Conservation (phyloP, 2,797 vertebrate species). For the Choloepus didactylus region DNA sequence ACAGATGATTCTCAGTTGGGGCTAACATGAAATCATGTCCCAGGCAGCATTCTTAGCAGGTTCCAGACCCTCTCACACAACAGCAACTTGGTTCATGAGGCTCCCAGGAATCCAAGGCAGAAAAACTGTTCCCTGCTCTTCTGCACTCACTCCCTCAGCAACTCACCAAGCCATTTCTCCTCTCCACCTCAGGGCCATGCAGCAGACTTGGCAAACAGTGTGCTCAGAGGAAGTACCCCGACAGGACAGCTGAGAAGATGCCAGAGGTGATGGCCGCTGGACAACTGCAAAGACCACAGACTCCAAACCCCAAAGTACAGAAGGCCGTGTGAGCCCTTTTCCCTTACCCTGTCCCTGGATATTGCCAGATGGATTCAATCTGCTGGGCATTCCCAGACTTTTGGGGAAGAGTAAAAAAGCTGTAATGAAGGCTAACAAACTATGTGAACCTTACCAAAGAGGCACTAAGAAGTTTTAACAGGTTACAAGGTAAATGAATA, state of each 20-base stretch:
- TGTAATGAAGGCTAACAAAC: background rate
- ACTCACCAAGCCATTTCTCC: background rate
- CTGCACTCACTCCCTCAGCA: background rate
- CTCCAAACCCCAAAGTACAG: background rate
- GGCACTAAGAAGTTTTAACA: background rate
- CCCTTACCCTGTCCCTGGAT: background rate
- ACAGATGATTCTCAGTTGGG: background rate
- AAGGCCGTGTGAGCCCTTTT: background rate
- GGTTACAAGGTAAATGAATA: background rate
- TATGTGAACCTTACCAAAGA: background rate
- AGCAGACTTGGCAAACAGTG: background rate
- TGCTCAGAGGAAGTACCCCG: background rate
- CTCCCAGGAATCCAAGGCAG: background rate
- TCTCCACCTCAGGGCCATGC: background rate
- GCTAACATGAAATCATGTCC: background rate
- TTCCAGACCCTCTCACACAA: background rate
- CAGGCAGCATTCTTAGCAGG: background rate
- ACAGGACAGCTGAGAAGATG: rapidly evolving
- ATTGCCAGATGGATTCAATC: background rate
- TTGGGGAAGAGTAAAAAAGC: background rate
- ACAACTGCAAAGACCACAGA: background rate
- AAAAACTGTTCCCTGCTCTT: background rate
- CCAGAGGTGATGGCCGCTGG: too few relatives aligned
- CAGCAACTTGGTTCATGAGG: background rate
- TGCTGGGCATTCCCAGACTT: background rate